Evolutionary conservation across 2,113 vertebrate genomes (phyloP).

Genomic region (Eptatretus burgeri): DNA sequence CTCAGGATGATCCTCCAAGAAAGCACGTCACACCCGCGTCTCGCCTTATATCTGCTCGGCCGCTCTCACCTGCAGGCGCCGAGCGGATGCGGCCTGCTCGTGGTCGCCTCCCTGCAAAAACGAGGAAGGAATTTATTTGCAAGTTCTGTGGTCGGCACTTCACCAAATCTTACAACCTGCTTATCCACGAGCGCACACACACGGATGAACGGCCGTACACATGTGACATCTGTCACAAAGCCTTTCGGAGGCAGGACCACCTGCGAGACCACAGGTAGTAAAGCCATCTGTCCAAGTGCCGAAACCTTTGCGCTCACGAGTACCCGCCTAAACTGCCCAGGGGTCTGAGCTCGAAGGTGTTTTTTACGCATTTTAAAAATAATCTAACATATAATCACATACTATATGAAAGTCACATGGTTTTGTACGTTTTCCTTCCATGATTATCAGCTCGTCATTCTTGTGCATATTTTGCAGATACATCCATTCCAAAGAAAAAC

Average conservation of each 20-base stretch:
- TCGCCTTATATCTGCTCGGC: slow-evolving; percentile 16
- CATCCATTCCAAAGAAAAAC: slow-evolving; percentile 98
- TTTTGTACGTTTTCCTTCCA: slow-evolving; percentile 11
- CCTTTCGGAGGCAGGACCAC: slow-evolving; percentile 91
- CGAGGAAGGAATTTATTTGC: slow-evolving; percentile 97
- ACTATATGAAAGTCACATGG: neutral
- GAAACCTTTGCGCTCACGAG: too few species aligned
- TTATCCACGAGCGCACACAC: slow-evolving; percentile 91
- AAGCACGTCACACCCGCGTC: neutral
- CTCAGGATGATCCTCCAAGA: slow-evolving; percentile 42
- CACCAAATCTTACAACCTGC: slow-evolving; percentile 92
- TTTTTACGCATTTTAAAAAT: neutral
- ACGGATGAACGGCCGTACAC: slow-evolving; percentile 86
- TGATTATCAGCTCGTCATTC: too few species aligned
- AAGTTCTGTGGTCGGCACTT: slow-evolving; percentile 96
- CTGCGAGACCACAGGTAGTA: slow-evolving; percentile 68
- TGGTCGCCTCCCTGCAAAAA: slow-evolving; percentile 74
- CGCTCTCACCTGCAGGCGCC: slow-evolving; percentile 40
- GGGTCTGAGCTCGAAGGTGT: too few species aligned
- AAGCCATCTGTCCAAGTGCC: too few species aligned
- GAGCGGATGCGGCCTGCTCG: slow-evolving; percentile 60
- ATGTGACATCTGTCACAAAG: slow-evolving; percentile 96
- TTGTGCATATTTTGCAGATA: slow-evolving; percentile 27
- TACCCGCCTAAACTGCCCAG: too few species aligned
- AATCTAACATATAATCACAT: neutral